A percentile compares a stretch with the other conserved stretches of the same genome.
These are phyloP conservation scores for Pseudanteris insignis DNA, from an alignment of 2,888 invertebrate species.

Conservation along the genomic window DNA sequence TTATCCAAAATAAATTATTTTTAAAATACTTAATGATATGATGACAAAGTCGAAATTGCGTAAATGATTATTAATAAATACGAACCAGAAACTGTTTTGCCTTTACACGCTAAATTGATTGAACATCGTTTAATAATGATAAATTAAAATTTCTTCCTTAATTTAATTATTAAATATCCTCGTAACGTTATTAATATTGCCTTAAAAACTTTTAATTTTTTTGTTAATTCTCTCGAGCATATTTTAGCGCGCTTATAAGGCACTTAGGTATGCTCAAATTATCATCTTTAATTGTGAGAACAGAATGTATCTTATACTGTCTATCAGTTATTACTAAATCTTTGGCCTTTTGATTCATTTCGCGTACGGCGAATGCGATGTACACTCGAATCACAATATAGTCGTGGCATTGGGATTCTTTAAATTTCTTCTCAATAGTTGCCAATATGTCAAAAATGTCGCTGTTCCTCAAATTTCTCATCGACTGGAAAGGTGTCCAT, in stretches of 20 bases:
- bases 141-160: no score
- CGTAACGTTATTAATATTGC: no score
- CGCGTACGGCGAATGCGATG: slow-evolving; percentile 1
- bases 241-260: slow-evolving; percentile 2
- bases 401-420: background rate
- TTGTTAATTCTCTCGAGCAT: background rate
- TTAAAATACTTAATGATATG: no score
- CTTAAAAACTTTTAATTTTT: no score
- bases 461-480: background rate
- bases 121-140: no score
- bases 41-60: no score
- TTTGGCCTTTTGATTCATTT: background rate
- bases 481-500: slow-evolving; percentile 4
- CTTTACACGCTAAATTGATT: no score
- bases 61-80: no score
- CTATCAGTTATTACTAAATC: background rate
- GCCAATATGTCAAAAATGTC: background rate
- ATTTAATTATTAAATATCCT: no score
- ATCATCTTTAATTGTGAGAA: slow-evolving; percentile 3
- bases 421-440: background rate
- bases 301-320: background rate
- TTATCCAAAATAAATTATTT: no score
- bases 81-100: no score
- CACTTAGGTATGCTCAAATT: slow-evolving; percentile 5
- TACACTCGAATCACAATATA: background rate